Evolutionary conservation across 1,140 invertebrate genomes (phyloP), one percentile per base, ranked within the genome.

Genomic region (Grapholita molesta): DNA sequence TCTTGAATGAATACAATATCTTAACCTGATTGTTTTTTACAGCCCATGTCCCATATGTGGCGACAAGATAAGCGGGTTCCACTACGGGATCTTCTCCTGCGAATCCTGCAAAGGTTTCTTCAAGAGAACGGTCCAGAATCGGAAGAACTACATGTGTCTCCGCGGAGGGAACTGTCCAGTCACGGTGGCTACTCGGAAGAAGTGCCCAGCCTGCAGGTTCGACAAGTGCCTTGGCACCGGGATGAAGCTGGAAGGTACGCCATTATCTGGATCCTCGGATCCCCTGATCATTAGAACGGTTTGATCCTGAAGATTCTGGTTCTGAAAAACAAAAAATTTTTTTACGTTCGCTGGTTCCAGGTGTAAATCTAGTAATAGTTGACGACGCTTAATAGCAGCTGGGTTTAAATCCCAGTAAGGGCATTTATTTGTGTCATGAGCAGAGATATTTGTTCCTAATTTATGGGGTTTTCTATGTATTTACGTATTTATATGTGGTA

Each of bases 61-160:
- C 0, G 98, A 99, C 88, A 97, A 98, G 87, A 98, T 98, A 76
- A 98, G 97, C 73, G 98, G 98, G 9, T 98, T 98, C 89, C 97
- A 99, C 88, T 99, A 99, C 83, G 97, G 97, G 9, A 99, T 99
- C 77, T 99, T 99, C 89, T 98, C 97, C 9, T 99, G 98, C 92
- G 98, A 99, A 86, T 98, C 97, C 9, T 99, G 96, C 87, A 99
- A 99, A 93, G 98, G 98, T 3, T 99, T 99, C 91, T 99, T 99
- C 92, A 99, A 99, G 90, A 94, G 98, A 71, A 99, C 98, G 48
- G 98, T 99, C 3, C 98, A 99, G 92, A 99, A 99, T 88, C 95
- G 98, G 65, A 99, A 99, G 92, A 97, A 98, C 85, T 99, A 99
- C 91, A 96, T 98, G 70, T 99, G 98, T 88, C 93, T 99, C 55